phyloP scores from a whole-genome alignment of 1,140 invertebrate species.

The Nephotettix cincticeps region DNA sequence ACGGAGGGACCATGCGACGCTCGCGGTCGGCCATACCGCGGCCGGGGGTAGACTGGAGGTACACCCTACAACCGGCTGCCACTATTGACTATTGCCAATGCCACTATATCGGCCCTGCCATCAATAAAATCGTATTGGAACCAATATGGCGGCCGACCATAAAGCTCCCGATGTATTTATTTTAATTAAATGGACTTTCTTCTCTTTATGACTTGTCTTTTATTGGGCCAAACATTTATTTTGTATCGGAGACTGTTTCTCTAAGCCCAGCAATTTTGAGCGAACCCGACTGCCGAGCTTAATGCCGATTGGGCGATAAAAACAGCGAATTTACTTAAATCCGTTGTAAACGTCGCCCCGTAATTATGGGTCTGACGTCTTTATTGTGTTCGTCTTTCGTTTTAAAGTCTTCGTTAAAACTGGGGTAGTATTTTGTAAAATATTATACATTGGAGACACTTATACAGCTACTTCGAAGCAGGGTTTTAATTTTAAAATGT shows the following conservation, averaged over 20 bases:
- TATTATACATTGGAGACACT: no score
- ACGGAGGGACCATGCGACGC: no score
- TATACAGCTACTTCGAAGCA: no score
- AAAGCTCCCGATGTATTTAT: not conserved
- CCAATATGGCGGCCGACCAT: constrained; percentile 1
- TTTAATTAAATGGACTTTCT: constrained; percentile 15
- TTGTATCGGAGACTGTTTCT: not conserved
- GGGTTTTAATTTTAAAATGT: no score
- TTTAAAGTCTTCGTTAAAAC: not conserved
- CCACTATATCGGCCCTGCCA: not conserved
- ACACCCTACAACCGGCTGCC: no score
- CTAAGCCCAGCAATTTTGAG: not conserved
- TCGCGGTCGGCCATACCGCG: no score
- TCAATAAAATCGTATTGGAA: constrained; percentile 1
- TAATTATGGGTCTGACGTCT: not conserved
- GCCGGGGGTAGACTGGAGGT: no score
- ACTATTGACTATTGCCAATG: no score
- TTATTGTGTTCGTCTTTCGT: not conserved
- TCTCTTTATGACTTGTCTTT: constrained; percentile 3
- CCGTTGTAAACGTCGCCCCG: not conserved
- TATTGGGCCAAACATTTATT: constrained; percentile 4
- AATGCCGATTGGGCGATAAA: not conserved
- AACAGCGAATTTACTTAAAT: not conserved
- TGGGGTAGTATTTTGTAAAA: no score
- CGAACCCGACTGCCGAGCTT: not conserved